Evolutionary conservation across 2,888 invertebrate species (phyloP).

Genomic region (Scaeva pyrastri): DNA sequence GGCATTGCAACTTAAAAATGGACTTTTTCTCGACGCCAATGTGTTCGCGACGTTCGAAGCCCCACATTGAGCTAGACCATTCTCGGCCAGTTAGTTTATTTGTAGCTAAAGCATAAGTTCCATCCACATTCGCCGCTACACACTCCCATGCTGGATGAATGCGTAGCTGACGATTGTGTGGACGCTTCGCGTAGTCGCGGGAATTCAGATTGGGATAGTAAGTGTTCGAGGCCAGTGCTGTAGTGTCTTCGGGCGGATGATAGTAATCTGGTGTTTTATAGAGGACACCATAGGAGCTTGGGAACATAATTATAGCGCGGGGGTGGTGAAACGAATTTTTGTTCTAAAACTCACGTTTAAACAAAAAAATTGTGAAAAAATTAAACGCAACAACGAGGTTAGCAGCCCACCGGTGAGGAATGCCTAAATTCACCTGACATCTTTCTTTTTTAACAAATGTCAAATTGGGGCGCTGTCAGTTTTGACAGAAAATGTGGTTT

Average conservation of each 20-base stretch:
- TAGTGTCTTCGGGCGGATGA: conserved; percentile 79
- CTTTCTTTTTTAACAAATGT: conserved; percentile 32
- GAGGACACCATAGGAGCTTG: conserved; percentile 78
- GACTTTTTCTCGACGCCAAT: conserved; percentile 76
- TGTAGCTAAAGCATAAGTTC: conserved; percentile 79
- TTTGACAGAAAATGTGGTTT: conserved; percentile 60
- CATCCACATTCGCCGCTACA: conserved; percentile 78
- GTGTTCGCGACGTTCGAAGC: conserved; percentile 78
- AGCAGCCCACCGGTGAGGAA: conserved; percentile 74
- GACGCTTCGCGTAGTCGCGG: conserved; percentile 81
- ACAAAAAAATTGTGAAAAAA: conserved; percentile 74
- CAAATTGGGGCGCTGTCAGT: conserved; percentile 34
- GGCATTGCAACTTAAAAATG: conserved; percentile 79
- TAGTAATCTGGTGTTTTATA: conserved; percentile 80
- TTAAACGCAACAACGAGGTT: conserved; percentile 74
- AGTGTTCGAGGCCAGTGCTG: conserved; percentile 79
- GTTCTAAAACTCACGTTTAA: conserved; percentile 68
- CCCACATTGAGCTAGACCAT: conserved; percentile 82
- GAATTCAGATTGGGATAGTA: conserved; percentile 83
- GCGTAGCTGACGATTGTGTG: conserved; percentile 79
- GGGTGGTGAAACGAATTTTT: conserved; percentile 67
- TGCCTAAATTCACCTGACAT: conserved; percentile 73
- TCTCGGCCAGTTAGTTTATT: conserved; percentile 80
- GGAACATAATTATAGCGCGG: conserved; percentile 79
- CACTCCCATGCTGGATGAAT: conserved; percentile 82